Percentiles rank a stretch among this genome's conserved stretches.
phyloP scores from a whole-genome alignment of 2,797 vertebrate genomes.

The Oophaga sylvatica region DNA sequence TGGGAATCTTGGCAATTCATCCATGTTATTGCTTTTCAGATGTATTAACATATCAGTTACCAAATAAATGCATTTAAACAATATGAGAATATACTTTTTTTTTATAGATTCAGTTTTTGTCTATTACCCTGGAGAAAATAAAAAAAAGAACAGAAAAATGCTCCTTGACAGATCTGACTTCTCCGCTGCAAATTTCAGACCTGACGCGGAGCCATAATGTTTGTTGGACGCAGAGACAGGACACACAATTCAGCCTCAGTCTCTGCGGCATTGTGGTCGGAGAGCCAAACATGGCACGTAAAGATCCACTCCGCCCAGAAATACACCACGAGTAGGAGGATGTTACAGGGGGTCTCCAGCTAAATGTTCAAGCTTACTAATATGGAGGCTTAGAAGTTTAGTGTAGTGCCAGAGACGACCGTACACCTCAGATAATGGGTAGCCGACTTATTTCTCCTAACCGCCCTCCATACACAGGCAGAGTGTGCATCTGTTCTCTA shows the following conservation, averaged over 20 bases:
- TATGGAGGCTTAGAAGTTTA: too few species aligned
- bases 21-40: conserved; percentile 21
- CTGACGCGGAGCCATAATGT: background rate
- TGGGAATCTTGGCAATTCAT: conserved; percentile 32
- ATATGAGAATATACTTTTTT: conserved; percentile 7
- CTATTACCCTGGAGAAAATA: background rate
- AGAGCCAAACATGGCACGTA: background rate
- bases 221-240: background rate
- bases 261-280: background rate
- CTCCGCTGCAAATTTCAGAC: background rate
- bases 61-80: conserved; percentile 57
- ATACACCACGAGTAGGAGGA: background rate
- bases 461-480: too few species aligned
- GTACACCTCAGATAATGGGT: too few species aligned
- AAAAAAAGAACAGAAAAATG: background rate
- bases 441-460: too few species aligned
- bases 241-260: background rate
- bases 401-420: too few species aligned
- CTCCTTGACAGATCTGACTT: conserved; percentile 26
- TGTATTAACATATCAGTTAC: conserved; percentile 27
- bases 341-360: background rate
- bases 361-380: background rate
- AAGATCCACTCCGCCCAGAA: background rate
- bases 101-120: conserved; percentile 4
- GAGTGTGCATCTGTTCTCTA: too few species aligned